Base-by-base conservation (phyloP, 2,797 vertebrate species). In the Percopsis omiscomaycus region DNA sequence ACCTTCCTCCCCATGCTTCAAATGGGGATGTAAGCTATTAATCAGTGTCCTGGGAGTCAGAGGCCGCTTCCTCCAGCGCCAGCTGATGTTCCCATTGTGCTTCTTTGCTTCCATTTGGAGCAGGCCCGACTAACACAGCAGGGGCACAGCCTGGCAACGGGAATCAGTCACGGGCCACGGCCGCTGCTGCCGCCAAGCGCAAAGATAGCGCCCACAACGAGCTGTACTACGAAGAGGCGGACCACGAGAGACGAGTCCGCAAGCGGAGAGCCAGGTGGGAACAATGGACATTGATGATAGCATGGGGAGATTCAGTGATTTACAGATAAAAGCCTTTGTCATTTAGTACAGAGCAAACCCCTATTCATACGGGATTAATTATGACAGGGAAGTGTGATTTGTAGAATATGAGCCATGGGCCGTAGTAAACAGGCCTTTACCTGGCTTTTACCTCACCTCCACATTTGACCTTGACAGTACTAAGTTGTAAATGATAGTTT, bases 211-310 rank as follows among this genome's bases (percentile, higher is more conserved):
- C 94, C 27, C 97, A 98, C 90, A 99, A 94, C 0, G 96, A 99
- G 85, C 80, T 98, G 61, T 99, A 99, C 86, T 98, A 98, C 0
- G 97, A 98, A 69, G 97, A 99, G 88, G 95, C 95, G 0, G 98
- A 99, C 68, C 95, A 97, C 0, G 96, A 98, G 29, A 93, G 97
- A 55, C 90, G 95, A 28, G 94, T 99, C 2, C 94, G 90, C 50
- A 99, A 98, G 78, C 94, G 98, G 14, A 93, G 89, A 55, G 95
- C 98, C 0, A 94, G 97, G 97, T 98, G 73, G 84, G 80, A 2
- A 5, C 37, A 42, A 42, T 42, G 37, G 37, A 42, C 37, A 6
- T 1, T 10, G 37, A 3, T 8, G 37, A 42, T 9, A 42, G 37
- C 37, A 42, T 42, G 37, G 8, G 37, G 37, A 42, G 37, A 42